Base-by-base conservation (phyloP, 2,797 vertebrate genomes). In the Trachurus trachurus region DNA sequence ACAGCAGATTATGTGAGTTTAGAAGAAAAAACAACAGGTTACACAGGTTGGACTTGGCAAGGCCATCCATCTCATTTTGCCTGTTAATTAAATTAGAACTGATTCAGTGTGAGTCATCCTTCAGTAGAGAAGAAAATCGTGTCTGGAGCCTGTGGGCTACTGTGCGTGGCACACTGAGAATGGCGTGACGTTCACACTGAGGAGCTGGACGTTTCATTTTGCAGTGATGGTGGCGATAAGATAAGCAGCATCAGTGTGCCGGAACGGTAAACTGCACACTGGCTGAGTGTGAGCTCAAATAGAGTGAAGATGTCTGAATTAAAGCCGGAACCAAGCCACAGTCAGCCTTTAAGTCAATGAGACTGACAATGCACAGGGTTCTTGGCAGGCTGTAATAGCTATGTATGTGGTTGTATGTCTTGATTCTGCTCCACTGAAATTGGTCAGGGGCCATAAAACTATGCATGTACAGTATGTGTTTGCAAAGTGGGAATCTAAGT, bases 341-440 rank as follows among this genome's bases (percentile, higher is more conserved):
- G 10, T 16, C 26, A 56, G 47, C 47, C 34, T 50, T n/a, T 44
- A 64, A 75, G 21, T 49, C 8, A 37, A 29, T 16, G 9, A n/a
- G 1, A 22, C 4, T 26, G 12, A n/a, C 4, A 40, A 54, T 10
- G 0, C 2, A 15, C 26, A 11, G 17, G 7, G 19, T 21, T 13
- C 6, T 4, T 15, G 34, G 4, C 19, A 53, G 42, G 39, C 6
- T 22, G 9, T 53, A 52, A 49, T 21, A 44, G n/a, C 29, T 16
- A 1, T 66, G 0, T 10, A 22, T 54, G 31, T 54, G n/a, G 17
- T 72, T 15, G 52, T 11, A 40, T 26, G 16, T 22, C 19, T 65
- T 54, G 21, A 37, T 72, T 76, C 31, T 77, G 62, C 39, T 53
- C 17, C 53, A 45, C 2, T 70, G 17, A 66, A 61, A 34, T 11